phyloP scores from a whole-genome alignment of 2,113 vertebrate genomes.

The Argyrosomus japonicus region DNA sequence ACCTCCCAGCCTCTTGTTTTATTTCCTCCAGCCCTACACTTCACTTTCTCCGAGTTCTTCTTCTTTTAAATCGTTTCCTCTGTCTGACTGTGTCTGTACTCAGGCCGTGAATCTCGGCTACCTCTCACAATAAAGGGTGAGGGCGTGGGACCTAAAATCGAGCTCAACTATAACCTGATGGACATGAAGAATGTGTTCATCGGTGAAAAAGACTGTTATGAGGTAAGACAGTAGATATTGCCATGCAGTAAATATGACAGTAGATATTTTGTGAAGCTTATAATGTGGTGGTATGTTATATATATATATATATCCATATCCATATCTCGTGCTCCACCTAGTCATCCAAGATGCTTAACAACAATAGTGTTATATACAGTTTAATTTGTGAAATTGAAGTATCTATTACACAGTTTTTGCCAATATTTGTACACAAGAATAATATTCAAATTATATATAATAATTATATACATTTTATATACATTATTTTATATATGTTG shows the following conservation, averaged over 20 bases:
- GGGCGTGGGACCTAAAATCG: constrained; percentile 87
- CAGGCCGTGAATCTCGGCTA: constrained; percentile 87
- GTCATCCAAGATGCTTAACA: not conserved
- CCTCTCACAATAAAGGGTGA: constrained; percentile 87
- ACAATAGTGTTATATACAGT: not conserved
- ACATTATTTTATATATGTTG: not conserved
- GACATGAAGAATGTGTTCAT: constrained; percentile 86
- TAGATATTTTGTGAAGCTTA: not conserved
- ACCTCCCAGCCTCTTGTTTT: not conserved
- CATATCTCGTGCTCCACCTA: not conserved
- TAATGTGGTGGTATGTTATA: not conserved
- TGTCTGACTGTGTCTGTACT: constrained; percentile 27
- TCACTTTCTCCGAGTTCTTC: constrained; percentile 8
- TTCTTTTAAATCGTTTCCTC: not conserved
- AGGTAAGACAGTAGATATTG: constrained; percentile 83
- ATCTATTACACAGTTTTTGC: not conserved
- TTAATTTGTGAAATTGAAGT: not conserved
- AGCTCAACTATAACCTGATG: constrained; percentile 82
- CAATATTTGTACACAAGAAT: not conserved
- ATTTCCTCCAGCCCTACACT: not conserved
- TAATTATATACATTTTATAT: not conserved
- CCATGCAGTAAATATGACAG: too few relatives aligned
- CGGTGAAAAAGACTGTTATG: constrained; percentile 79
- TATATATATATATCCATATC: too few relatives aligned
- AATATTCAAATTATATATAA: not conserved